Conservation (phyloP, 1,140 invertebrate species). For the Oryzaephilus surinamensis region DNA sequence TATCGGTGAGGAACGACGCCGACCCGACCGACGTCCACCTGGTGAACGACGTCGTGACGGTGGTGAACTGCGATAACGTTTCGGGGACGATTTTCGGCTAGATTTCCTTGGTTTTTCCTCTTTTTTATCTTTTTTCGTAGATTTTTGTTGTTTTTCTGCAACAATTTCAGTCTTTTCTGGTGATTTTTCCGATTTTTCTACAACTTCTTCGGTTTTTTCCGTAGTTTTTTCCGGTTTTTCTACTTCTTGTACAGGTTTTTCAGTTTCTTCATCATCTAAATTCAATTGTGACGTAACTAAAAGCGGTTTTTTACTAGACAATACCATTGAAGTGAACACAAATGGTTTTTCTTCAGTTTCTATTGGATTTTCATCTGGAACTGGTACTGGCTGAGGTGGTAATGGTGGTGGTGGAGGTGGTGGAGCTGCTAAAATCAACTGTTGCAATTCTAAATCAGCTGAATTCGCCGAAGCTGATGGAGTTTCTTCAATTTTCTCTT, state of each 20-base stretch:
- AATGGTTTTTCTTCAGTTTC: conserved; percentile 15
- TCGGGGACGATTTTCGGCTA: neutral
- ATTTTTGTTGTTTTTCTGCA: neutral
- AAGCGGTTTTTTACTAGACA: conserved; percentile 17
- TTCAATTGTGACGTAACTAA: conserved; percentile 20
- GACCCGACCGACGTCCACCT: conserved; percentile 5
- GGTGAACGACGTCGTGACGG: conserved; percentile 10
- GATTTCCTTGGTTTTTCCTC: neutral
- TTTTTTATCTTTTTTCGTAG: too few species aligned
- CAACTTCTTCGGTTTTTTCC: neutral
- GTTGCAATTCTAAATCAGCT: neutral
- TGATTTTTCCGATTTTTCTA: conserved; percentile 1
- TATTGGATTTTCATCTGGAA: neutral
- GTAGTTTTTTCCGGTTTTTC: conserved; percentile 5
- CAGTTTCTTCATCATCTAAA: conserved; percentile 20
- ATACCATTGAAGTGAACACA: conserved; percentile 18
- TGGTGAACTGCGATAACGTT: neutral
- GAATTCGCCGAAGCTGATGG: conserved; percentile 7
- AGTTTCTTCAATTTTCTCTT: conserved; percentile 4
- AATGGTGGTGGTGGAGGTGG: neutral
- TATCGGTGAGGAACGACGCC: conserved; percentile 5
- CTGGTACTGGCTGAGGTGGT: neutral
- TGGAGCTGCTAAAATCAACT: neutral
- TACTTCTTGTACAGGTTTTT: too few species aligned
- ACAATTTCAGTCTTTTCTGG: conserved; percentile 2